Evolutionary conservation across 2,797 vertebrate species (phyloP), one percentile per base, ranked within the genome.

Genomic region (Centroberyx gerrardi): DNA sequence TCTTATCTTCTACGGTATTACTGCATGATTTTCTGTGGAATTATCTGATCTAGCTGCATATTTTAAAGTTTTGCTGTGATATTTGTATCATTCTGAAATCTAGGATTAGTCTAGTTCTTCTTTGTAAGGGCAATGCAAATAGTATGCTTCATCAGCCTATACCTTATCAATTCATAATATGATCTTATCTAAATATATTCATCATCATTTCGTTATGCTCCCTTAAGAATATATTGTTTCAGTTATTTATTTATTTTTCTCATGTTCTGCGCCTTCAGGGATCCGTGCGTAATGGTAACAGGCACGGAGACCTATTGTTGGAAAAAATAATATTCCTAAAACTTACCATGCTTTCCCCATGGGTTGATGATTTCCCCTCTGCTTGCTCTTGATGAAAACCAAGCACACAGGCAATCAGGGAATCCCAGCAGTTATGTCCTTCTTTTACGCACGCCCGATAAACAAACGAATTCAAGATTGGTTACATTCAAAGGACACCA

Each of bases 391-490:
- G 3, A 17, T 33, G 29, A 52, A 74, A 74, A n/a, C 6, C 1
- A 13, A 58, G 46, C n/a, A 49, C 4, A 76, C 22, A 62, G 64
- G 44, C 71, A 69, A 60, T 9, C 69, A 22, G 31, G 56, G 69
- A 62, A 80, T 74, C 72, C 82, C 58, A 12, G 61, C 77, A 44
- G 69, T 64, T 2, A 36, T 14, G 68, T 76, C 77, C 74, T 60
- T 65, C 73, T 9, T 84, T 87, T 89, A 91, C 84, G 83, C 88
- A 62, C 87, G 71, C 88, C 88, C 81, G 69, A 36, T 48, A 59
- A 75, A 69, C 53, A 60, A 18, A 66, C 9, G 2, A 33, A 31
- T 64, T 0, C 18, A 42, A 31, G 54, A 59, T 10, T 56, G 51
- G 58, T 55, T 60, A 29, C 61, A 61, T 0, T 74, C 5, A 78